A percentile compares a stretch with the other conserved stretches of the same genome.
Conservation (phyloP, 1,140 invertebrate species). For the Drosophila nikananu region DNA sequence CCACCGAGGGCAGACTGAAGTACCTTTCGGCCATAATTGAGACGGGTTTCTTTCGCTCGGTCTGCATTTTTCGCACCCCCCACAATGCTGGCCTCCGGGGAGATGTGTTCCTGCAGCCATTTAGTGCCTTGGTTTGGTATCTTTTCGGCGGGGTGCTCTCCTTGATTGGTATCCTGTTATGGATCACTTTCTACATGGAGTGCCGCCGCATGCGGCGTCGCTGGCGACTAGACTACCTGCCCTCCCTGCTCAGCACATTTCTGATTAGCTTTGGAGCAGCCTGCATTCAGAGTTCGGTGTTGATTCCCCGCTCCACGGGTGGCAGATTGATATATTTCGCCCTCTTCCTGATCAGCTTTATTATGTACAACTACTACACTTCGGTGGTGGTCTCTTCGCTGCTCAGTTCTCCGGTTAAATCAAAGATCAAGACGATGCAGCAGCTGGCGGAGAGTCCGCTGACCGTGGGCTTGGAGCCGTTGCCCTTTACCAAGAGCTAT, state of each 20-base stretch:
- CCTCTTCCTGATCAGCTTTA: constrained; percentile 70
- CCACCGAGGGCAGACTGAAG: constrained; percentile 56
- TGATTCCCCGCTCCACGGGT: constrained; percentile 68
- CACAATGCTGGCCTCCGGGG: constrained; percentile 69
- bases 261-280: constrained; percentile 75
- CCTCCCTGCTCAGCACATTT: constrained; percentile 63
- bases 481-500: constrained; percentile 72
- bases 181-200: constrained; percentile 69
- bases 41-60: constrained; percentile 62
- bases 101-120: constrained; percentile 74
- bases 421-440: constrained; percentile 68
- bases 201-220: constrained; percentile 37
- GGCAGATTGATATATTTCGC: constrained; percentile 70
- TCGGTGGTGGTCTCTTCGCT: constrained; percentile 78
- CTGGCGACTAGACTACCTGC: constrained; percentile 51
- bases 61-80: constrained; percentile 80
- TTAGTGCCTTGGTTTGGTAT: constrained; percentile 67
- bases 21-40: constrained; percentile 61
- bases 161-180: constrained; percentile 57
- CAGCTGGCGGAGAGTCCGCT: constrained; percentile 78
- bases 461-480: constrained; percentile 67
- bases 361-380: constrained; percentile 84
- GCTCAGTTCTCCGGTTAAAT: constrained; percentile 76
- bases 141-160: constrained; percentile 56
- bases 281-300: constrained; percentile 71